phyloP scores from a whole-genome alignment of 2,888 invertebrate genomes.

The Drosophila heteroneura region DNA sequence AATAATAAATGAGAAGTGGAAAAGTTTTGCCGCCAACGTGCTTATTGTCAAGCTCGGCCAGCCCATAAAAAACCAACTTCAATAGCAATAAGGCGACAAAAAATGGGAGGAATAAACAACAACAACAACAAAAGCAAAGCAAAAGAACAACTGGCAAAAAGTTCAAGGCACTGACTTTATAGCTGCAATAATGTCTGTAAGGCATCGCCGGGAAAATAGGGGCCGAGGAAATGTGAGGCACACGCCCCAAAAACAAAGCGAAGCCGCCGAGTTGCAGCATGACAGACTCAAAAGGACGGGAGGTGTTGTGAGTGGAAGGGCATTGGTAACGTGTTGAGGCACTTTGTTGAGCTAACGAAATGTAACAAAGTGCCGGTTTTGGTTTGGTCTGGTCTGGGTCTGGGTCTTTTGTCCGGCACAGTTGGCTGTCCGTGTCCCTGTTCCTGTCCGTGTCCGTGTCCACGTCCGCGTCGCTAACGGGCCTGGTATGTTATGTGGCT shows the following conservation, averaged over 20 bases:
- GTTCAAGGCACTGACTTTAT: constrained; percentile 81
- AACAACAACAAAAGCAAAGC: constrained; percentile 38
- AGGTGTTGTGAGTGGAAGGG: constrained; percentile 4
- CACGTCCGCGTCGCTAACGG: constrained; percentile 59
- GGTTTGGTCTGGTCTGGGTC: constrained; percentile 1
- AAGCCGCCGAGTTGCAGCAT: constrained; percentile 59
- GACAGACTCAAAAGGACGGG: constrained; percentile 13
- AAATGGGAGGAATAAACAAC: constrained; percentile 46
- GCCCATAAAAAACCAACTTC: constrained; percentile 81
- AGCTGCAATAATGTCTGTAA: constrained; percentile 75
- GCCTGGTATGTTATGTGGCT: constrained; percentile 77
- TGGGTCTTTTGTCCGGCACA: constrained; percentile 45
- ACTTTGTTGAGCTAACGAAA: constrained; percentile 78
- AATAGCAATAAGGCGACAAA: constrained; percentile 80
- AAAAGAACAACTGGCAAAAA: constrained; percentile 69
- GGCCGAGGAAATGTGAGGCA: constrained; percentile 64
- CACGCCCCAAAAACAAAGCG: constrained; percentile 61
- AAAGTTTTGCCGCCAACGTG: constrained; percentile 78
- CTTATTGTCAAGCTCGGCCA: constrained; percentile 80
- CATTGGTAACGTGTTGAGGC: constrained; percentile 72
- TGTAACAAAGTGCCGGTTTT: constrained; percentile 73
- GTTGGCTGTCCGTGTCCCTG: constrained; percentile 15
- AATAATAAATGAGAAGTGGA: constrained; percentile 82
- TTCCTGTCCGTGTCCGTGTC: constrained; percentile 15
- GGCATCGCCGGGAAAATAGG: constrained; percentile 13